Evolutionary conservation across 2,113 vertebrate species (phyloP).

Genomic region (Vulpes ferrilata): DNA sequence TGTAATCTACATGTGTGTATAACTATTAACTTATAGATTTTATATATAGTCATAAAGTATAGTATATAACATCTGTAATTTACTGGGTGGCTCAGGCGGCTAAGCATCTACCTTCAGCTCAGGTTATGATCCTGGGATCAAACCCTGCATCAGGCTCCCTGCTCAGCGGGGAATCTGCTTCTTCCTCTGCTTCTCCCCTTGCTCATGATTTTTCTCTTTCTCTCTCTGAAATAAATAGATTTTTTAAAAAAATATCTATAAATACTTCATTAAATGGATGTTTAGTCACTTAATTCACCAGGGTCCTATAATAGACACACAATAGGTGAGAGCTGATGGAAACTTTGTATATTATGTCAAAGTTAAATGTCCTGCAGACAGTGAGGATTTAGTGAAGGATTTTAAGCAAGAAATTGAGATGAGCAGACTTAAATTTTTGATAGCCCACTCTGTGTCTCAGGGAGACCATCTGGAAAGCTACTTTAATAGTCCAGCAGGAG

Average conservation of each 20-base stretch:
- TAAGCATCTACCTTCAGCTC: too few species aligned
- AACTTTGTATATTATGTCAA: neutral
- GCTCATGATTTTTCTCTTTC: neutral
- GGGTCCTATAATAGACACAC: neutral
- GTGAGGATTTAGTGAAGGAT: neutral
- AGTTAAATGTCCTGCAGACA: neutral
- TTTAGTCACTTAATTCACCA: constrained; percentile 12
- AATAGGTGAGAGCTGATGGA: neutral
- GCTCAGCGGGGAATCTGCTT: neutral
- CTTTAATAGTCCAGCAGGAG: constrained; percentile 3
- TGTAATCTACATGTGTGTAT: neutral
- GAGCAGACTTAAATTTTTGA: neutral
- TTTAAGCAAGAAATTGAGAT: constrained; percentile 22
- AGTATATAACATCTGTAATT: neutral
- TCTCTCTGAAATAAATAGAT: neutral
- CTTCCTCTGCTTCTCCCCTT: neutral
- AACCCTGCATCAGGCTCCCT: neutral
- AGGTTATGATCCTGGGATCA: too few species aligned
- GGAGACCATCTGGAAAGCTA: constrained; percentile 5
- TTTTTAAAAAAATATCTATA: neutral
- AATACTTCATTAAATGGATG: neutral
- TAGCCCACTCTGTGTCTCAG: neutral
- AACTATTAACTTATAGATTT: neutral
- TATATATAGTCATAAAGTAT: neutral
- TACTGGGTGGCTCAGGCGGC: too few species aligned